Percentiles rank a stretch among this genome's conserved stretches.
Evolutionary conservation across 2,797 vertebrate species (phyloP).

Genomic region (Acipenser ruthenus): DNA sequence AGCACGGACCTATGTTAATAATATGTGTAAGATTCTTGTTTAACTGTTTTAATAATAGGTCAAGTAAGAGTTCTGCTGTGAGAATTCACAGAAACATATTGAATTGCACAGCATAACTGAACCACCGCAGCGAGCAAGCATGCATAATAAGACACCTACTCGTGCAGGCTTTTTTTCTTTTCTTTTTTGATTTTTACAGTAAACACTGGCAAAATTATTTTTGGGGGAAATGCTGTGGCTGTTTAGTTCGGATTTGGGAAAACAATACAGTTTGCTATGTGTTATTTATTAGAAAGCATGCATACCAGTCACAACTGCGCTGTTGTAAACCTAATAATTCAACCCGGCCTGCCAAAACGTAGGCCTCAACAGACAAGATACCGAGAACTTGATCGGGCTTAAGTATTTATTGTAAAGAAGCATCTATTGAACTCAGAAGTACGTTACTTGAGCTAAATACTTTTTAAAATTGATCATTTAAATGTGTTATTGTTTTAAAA

Average conservation of each 20-base stretch:
- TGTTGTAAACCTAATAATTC: too few relatives aligned
- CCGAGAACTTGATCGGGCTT: slow-evolving; percentile 25
- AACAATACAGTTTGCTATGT: not conserved
- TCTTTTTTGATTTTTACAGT: too few relatives aligned
- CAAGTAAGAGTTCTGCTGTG: too few relatives aligned
- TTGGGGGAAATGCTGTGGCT: not conserved
- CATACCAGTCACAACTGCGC: too few relatives aligned
- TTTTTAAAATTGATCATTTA: not conserved
- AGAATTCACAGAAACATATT: too few relatives aligned
- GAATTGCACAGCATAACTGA: not conserved
- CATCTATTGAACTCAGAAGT: not conserved
- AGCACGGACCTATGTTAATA: too few relatives aligned
- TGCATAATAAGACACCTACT: not conserved
- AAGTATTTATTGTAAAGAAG: not conserved
- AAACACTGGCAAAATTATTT: not conserved
- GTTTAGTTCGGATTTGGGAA: not conserved
- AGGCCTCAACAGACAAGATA: not conserved
- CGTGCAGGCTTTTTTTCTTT: too few relatives aligned
- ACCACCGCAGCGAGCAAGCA: not conserved
- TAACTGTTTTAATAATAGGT: too few relatives aligned
- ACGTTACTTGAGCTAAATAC: not conserved
- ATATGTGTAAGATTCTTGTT: too few relatives aligned
- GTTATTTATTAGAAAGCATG: too few relatives aligned
- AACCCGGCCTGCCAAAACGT: too few relatives aligned
- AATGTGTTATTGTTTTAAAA: too few relatives aligned